Base-by-base conservation (phyloP, 2,888 invertebrate species). In the Phymatocera aterrima region DNA sequence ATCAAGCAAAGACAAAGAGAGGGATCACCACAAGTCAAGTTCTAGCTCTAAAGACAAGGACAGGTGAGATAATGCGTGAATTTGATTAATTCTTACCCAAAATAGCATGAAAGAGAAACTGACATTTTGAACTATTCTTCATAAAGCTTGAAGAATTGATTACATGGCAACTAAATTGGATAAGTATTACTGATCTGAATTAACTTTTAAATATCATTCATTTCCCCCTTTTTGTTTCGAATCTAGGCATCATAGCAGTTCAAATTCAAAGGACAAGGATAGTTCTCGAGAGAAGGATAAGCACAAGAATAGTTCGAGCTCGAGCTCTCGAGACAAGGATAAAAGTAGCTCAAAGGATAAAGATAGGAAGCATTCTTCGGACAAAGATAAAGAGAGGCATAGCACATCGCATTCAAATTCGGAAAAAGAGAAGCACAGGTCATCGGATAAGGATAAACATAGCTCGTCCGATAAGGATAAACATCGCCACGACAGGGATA, bases 1-100 rank as follows among this genome's bases (percentile, higher is more conserved):
- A 80, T 93, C 93, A 8, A 87, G 91, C 79, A 93, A 93, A 60
- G 88, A 91, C 77, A 92, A 91, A 81, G 93, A 93, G 79, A 88
- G 88, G 77, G 89, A 91, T 80, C 89, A 89, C 83, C 90, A 90
- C 75, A 90, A 89, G 70, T 89, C 89, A 10, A 88, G 87, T 81
- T 88, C 87, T 15, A 90, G 90, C 79, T 91, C 91, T 18, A 91
- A 90, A 84, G 90, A 90, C 74, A 90, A 90, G 83, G 89, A 91
- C 61, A 88, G 92, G 84, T 88, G 75, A 77, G 79, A 24, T 68
- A 24, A 34, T 31, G 54, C 43, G 10, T 57, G 21, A 61, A 77
- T 48, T 77, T 21, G 24, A 43, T 15, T 28, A n/a, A n/a, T 46
- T 75, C 28, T 48, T 48, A 18, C 40, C 40, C 4, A 40, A 5